Evolutionary conservation across 2,888 invertebrate species (phyloP).

Genomic region (Abrostola triplasia): DNA sequence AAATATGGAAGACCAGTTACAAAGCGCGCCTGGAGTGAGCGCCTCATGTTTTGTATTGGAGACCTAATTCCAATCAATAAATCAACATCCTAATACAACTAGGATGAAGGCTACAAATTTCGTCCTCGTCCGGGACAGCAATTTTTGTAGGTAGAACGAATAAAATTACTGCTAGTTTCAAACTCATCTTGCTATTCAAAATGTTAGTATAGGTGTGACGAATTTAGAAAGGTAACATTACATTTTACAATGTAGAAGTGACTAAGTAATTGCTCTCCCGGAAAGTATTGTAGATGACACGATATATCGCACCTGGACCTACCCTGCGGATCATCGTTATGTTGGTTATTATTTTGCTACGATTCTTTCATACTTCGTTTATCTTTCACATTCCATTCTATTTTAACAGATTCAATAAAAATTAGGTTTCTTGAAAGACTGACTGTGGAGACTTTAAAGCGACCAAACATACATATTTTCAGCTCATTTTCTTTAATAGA

Average conservation of each 20-base stretch:
- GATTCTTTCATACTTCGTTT: conserved; percentile 63
- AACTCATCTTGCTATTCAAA: conserved; percentile 76
- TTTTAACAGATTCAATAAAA: conserved; percentile 76
- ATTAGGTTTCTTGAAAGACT: conserved; percentile 85
- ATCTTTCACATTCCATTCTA: conserved; percentile 80
- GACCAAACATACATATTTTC: conserved; percentile 78
- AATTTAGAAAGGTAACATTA: conserved; percentile 70
- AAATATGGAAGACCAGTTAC: conserved; percentile 98
- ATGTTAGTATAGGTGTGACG: conserved; percentile 75
- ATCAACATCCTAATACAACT: conserved; percentile 63
- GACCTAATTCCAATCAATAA: conserved; percentile 67
- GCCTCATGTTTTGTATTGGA: conserved; percentile 57
- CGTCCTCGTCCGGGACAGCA: conserved; percentile 85
- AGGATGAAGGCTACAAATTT: conserved; percentile 72
- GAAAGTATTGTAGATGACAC: conserved; percentile 61
- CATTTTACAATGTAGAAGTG: conserved; percentile 60
- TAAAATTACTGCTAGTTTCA: conserved; percentile 77
- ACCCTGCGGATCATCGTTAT: conserved; percentile 67
- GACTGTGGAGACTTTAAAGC: conserved; percentile 80
- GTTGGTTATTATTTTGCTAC: conserved; percentile 68
- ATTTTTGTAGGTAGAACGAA: conserved; percentile 78
- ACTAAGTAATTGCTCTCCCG: conserved; percentile 72
- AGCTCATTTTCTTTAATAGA: conserved; percentile 71
- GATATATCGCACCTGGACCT: conserved; percentile 60
- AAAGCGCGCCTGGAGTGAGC: conserved; percentile 95